phyloP scores from a whole-genome alignment of 2,113 vertebrate species.

The Ameiurus melas region DNA sequence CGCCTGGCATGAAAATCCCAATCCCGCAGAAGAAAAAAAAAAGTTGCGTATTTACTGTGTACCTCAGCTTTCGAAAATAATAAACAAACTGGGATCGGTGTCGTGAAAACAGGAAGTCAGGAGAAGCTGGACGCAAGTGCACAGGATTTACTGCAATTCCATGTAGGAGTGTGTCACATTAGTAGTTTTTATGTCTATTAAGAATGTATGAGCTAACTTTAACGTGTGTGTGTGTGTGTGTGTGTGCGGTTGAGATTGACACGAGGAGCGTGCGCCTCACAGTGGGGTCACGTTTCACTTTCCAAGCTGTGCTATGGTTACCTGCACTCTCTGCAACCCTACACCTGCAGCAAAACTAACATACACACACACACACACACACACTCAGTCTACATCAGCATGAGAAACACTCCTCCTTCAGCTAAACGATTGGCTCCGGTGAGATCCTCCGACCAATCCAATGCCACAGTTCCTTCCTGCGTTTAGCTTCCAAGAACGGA shows the following conservation, averaged over 20 bases:
- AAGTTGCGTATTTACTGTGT: neutral
- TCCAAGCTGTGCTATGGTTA: conserved; percentile 78
- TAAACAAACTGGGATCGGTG: neutral
- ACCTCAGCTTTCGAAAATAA: neutral
- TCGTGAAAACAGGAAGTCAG: neutral
- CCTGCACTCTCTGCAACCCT: conserved; percentile 66
- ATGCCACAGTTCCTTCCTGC: neutral
- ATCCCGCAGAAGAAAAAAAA: neutral
- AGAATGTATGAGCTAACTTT: conserved; percentile 9
- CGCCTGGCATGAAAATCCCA: neutral
- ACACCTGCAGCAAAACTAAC: conserved; percentile 59
- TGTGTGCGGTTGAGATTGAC: conserved; percentile 74
- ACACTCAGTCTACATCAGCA: neutral
- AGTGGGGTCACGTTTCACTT: conserved; percentile 75
- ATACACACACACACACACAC: conserved; percentile 30
- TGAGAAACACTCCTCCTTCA: neutral
- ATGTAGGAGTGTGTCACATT: neutral
- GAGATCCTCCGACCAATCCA: neutral
- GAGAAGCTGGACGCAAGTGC: neutral
- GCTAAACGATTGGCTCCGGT: neutral
- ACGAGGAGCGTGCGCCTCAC: conserved; percentile 61
- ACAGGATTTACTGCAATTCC: neutral
- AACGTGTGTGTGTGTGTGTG: conserved; percentile 20
- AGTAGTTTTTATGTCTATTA: neutral
- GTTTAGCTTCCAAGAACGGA: neutral